These are phyloP conservation scores for Tanaodytes sp. DNA, from an alignment of 2,888 invertebrate genomes.

Conservation along the genomic window DNA sequence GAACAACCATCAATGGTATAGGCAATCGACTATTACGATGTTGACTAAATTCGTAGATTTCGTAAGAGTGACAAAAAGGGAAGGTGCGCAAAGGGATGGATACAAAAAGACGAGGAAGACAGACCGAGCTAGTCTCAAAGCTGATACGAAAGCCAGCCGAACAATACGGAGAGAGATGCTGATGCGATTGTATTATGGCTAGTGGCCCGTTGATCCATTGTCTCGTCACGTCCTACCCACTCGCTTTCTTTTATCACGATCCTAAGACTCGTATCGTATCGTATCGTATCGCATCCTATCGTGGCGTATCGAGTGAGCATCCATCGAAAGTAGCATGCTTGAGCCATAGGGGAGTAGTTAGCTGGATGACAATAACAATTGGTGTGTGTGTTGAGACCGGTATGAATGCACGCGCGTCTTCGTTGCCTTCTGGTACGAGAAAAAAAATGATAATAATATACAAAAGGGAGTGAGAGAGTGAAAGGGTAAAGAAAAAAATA, in stretches of 20 bases:
- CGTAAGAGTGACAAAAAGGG: constrained; percentile 43
- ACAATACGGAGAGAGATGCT: constrained; percentile 72
- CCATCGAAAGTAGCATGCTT: constrained; percentile 71
- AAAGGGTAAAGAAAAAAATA: constrained; percentile 51
- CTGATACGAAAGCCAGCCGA: constrained; percentile 70
- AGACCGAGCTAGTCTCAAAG: constrained; percentile 55
- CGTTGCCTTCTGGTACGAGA: not conserved
- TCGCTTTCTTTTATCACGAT: constrained; percentile 72
- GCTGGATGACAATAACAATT: constrained; percentile 46
- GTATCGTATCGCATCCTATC: constrained; percentile 60
- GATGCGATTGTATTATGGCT: constrained; percentile 73
- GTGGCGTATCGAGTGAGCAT: constrained; percentile 72
- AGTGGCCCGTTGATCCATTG: constrained; percentile 72
- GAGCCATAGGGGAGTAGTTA: constrained; percentile 51
- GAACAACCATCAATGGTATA: no score
- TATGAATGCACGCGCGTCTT: constrained; percentile 32
- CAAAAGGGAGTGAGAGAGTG: no score
- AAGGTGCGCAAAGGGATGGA: constrained; percentile 31
- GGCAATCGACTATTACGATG: no score
- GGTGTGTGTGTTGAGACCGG: constrained; percentile 25
- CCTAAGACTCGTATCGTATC: constrained; percentile 63
- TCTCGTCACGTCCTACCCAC: constrained; percentile 73
- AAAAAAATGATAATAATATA: no score
- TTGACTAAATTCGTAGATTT: constrained; percentile 25
- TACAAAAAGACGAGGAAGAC: constrained; percentile 47